Percentiles rank a stretch among this genome's conserved stretches.
These are phyloP conservation scores for Laspeyria flexula DNA, from an alignment of 2,888 invertebrate species.

Conservation along the genomic window DNA sequence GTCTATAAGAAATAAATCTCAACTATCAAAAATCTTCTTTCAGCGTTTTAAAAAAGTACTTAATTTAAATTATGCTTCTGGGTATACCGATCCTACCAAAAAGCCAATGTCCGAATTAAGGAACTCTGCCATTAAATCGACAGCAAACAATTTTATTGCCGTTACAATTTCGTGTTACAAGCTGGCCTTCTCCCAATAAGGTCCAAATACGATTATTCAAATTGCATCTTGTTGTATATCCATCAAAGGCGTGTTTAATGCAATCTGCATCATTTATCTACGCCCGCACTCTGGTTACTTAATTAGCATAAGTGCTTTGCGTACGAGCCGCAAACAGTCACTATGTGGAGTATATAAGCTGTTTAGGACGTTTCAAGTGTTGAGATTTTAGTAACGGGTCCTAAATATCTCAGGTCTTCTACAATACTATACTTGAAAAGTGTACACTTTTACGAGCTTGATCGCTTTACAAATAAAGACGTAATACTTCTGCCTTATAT, in stretches of 20 bases:
- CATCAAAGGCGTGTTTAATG: constrained; percentile 42
- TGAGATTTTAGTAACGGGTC: neutral
- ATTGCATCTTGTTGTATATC: constrained; percentile 21
- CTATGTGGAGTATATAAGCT: constrained; percentile 2
- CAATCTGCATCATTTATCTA: constrained; percentile 35
- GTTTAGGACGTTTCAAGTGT: neutral
- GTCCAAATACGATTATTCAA: constrained; percentile 35
- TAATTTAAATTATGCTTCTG: too few relatives aligned
- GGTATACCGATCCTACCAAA: too few relatives aligned
- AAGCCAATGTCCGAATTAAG: too few relatives aligned
- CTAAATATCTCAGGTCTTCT: too few relatives aligned
- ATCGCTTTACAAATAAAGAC: too few relatives aligned
- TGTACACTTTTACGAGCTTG: too few relatives aligned
- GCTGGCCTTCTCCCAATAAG: constrained; percentile 28
- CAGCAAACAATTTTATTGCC: neutral
- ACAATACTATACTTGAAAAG: too few relatives aligned
- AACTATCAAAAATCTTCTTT: too few relatives aligned
- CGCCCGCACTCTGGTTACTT: constrained; percentile 35
- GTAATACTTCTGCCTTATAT: too few relatives aligned
- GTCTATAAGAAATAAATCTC: too few relatives aligned
- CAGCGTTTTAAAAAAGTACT: too few relatives aligned
- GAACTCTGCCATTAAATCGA: neutral
- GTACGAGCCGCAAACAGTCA: constrained; percentile 7
- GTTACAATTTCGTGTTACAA: neutral
- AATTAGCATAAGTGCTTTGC: constrained; percentile 30